Evolutionary conservation across 2,888 invertebrate genomes (phyloP), one percentile per base, ranked within the genome.

Genomic region (Brachyptera risi): DNA sequence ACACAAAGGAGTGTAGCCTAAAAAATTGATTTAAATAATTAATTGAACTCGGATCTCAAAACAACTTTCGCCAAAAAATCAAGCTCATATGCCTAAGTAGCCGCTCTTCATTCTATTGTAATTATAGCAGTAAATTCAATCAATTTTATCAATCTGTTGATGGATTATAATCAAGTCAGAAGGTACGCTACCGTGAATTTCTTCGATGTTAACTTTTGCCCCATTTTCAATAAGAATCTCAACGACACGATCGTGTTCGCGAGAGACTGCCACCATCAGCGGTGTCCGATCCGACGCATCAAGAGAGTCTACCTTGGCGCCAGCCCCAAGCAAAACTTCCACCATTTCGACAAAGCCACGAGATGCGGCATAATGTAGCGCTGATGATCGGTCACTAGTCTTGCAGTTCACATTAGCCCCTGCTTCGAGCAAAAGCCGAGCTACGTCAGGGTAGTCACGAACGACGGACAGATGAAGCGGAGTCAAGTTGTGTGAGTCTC

Each of bases 1-100:
- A 73, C 85, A 83, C 40, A 89, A 75, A 3, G 88, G 85, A 0
- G 89, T 87, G 64, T 83, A 83, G 1, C 87, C 85, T 77, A 71
- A 67, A 67, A 51, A n/a, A n/a, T n/a, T n/a, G n/a, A n/a, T 2
- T 17, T 3, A 38, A 60, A 58, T 21, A 42, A 3, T 23, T 58
- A 24, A 7, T 31, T 31, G 5, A 31, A 31, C 11, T 31, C 31
- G 11, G 11, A 31, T 5, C 31, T 31, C 11, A 11, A 11, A 31
- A 31, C 31, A 31, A 11, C 31, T 31, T 31, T n/a, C n/a, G n/a
- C n/a, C n/a, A n/a, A n/a, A n/a, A n/a, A n/a, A n/a, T n/a, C n/a
- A n/a, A n/a, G n/a, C n/a, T n/a, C n/a, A n/a, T n/a, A n/a, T n/a
- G n/a, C n/a, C n/a, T n/a, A n/a, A n/a, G n/a, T n/a, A n/a, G n/a